A percentile compares a stretch with the other conserved stretches of the same genome.
These are phyloP conservation scores for Ellobium chinense DNA, from an alignment of 2,888 invertebrate species.

Conservation along the genomic window DNA sequence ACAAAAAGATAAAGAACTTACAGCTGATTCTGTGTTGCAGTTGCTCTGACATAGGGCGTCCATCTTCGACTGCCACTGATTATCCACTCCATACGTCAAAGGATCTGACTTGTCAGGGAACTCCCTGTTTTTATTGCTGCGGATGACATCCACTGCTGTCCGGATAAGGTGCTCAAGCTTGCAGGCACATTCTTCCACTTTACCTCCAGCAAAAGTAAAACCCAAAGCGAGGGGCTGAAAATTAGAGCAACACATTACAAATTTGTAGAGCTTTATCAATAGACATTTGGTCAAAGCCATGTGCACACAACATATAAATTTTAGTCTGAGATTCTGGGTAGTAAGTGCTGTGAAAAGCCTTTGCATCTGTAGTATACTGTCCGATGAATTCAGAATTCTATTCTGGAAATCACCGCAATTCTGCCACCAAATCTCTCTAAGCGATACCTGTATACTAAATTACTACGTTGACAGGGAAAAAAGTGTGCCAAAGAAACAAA, in stretches of 20 bases:
- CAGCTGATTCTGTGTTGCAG: constrained; percentile 27
- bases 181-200: constrained; percentile 44
- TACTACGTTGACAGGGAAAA: too few species aligned
- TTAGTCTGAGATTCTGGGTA: too few species aligned
- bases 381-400: too few species aligned
- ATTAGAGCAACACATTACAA: neutral
- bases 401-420: too few species aligned
- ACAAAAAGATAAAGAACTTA: constrained; percentile 9
- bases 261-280: neutral
- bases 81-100: constrained; percentile 37
- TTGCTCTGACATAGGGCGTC: constrained; percentile 23
- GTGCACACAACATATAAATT: too few species aligned
- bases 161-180: constrained; percentile 43
- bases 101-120: constrained; percentile 38
- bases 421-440: too few species aligned
- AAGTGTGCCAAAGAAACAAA: too few species aligned
- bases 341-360: too few species aligned
- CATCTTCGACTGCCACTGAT: constrained; percentile 26
- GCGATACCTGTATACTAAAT: too few species aligned
- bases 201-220: constrained; percentile 44
- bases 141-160: constrained; percentile 37
- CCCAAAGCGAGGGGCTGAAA: constrained; percentile 37
- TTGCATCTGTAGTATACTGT: too few species aligned
- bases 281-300: neutral
- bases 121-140: constrained; percentile 37